phyloP scores from a whole-genome alignment of 2,797 vertebrate genomes.

The Monodelphis domestica region DNA sequence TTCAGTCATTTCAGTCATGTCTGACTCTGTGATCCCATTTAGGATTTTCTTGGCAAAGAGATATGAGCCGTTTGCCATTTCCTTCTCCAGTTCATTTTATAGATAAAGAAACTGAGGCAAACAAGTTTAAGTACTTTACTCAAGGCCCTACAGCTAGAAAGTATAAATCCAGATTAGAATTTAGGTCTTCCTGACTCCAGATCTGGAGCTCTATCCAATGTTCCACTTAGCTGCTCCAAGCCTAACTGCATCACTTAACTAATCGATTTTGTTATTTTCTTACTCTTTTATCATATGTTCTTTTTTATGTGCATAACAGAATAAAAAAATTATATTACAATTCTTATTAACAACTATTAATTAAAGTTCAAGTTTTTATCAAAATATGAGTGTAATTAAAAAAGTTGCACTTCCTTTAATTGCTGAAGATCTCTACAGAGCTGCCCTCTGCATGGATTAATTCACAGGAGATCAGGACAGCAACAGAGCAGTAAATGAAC shows the following conservation, averaged over 20 bases:
- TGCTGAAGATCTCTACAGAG: constrained; percentile 23
- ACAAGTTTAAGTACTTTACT: no score
- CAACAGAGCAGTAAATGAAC: constrained; percentile 29
- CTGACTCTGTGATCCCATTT: no score
- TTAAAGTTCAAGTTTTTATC: constrained; percentile 47
- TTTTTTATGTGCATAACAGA: constrained; percentile 17
- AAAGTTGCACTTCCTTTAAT: constrained; percentile 55
- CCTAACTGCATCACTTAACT: neutral
- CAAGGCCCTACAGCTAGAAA: no score
- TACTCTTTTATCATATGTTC: neutral
- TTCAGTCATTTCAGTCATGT: no score
- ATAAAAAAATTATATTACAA: constrained; percentile 17
- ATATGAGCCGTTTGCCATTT: no score
- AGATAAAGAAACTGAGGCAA: no score
- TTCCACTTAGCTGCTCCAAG: no score
- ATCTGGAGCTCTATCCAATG: no score
- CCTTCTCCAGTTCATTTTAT: no score
- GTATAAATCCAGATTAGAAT: no score
- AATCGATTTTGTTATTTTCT: constrained; percentile 1
- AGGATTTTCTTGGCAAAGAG: no score
- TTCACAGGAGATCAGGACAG: neutral
- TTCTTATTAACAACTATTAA: constrained; percentile 46
- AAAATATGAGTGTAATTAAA: constrained; percentile 27
- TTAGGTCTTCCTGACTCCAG: no score
- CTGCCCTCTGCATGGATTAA: constrained; percentile 39